Conservation (phyloP, 2,113 vertebrate genomes). For the Dipodomys stephensi region DNA sequence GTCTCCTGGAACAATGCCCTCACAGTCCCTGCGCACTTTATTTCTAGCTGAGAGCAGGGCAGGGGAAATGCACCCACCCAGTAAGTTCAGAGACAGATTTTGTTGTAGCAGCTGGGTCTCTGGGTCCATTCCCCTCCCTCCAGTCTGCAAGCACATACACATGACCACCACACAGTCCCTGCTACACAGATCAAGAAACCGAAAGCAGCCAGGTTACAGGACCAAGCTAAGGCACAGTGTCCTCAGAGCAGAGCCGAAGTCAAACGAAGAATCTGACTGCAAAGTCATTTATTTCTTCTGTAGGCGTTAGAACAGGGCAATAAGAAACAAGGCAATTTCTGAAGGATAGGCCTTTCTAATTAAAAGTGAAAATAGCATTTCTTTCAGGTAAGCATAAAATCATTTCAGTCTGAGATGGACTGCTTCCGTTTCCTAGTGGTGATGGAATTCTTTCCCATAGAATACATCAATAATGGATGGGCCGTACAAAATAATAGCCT, state of each 20-base stretch:
- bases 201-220: not conserved
- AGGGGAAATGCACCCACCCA: accelerated
- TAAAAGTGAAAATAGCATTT: not conserved
- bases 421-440: not conserved
- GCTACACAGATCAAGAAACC: not conserved
- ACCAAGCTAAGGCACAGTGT: not conserved
- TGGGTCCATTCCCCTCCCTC: not conserved
- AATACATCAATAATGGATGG: not conserved
- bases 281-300: not conserved
- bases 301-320: not conserved
- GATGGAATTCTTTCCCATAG: not conserved
- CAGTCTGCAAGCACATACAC: accelerated
- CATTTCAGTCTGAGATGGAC: not conserved
- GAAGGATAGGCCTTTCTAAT: not conserved
- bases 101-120: not conserved
- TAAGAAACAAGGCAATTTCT: not conserved
- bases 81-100: not conserved
- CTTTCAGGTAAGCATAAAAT: not conserved
- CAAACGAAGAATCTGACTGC: slow-evolving; percentile 1
- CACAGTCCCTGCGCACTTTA: accelerated
- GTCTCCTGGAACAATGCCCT: not conserved
- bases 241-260: not conserved
- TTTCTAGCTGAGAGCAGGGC: not conserved
- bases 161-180: not conserved
- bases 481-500: not conserved